phyloP scores from a whole-genome alignment of 1,140 invertebrate genomes.

The Rhopalosiphum padi region DNA sequence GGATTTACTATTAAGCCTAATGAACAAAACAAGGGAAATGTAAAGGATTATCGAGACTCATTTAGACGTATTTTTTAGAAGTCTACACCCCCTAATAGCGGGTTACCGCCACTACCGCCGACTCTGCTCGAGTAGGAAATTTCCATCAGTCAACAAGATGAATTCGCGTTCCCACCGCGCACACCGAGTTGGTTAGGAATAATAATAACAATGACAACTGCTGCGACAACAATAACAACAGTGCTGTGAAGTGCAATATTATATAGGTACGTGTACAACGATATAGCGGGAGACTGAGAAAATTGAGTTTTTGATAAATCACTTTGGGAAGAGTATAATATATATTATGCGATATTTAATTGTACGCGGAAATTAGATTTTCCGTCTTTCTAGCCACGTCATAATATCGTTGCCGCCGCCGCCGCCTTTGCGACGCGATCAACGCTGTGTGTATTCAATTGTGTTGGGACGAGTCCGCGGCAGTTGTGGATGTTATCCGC shows the following conservation, averaged over 20 bases:
- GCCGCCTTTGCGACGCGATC: background rate
- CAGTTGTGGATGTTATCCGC: background rate
- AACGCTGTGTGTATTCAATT: background rate
- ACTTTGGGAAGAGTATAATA: background rate
- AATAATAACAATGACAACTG: slow-evolving; percentile 1
- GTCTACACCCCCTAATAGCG: background rate
- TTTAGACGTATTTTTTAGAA: slow-evolving; percentile 52
- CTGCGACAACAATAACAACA: background rate
- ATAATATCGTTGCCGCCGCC: background rate
- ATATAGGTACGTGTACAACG: background rate
- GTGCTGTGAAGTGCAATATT: background rate
- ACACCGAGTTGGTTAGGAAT: background rate
- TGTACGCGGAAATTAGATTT: slow-evolving; percentile 33
- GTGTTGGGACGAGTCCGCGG: background rate
- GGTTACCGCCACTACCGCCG: background rate
- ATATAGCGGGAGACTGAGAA: background rate
- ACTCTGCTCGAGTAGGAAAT: background rate
- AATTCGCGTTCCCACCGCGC: background rate
- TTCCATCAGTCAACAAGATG: slow-evolving; percentile 43
- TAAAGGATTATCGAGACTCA: slow-evolving; percentile 55
- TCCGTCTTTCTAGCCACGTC: background rate
- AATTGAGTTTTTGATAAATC: slow-evolving; percentile 50
- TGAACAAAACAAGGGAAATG: slow-evolving; percentile 51
- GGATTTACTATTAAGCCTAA: slow-evolving; percentile 55
- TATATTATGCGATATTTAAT: slow-evolving; percentile 20